Evolutionary conservation across 2,888 invertebrate species (phyloP).

Genomic region (Calameuta idolon): DNA sequence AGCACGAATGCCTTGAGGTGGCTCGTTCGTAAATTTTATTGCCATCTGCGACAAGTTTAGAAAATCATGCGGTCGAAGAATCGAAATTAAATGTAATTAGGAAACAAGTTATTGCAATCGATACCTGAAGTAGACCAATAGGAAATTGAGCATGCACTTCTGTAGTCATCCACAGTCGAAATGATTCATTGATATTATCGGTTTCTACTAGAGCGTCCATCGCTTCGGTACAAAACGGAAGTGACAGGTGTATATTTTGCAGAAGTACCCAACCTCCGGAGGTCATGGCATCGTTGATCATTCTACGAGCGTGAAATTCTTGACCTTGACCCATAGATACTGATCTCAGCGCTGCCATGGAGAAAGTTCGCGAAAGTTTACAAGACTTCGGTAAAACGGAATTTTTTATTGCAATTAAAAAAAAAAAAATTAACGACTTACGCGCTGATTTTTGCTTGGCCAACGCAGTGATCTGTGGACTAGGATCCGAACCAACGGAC

Average conservation of each 20-base stretch:
- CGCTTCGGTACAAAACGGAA: constrained; percentile 93
- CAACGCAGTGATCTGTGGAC: constrained; percentile 88
- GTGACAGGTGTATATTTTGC: constrained; percentile 95
- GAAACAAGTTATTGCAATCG: background rate
- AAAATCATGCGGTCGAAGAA: background rate
- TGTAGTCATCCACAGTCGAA: constrained; percentile 94
- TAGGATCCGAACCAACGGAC: constrained; percentile 96
- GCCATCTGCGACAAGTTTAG: constrained; percentile 79
- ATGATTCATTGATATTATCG: constrained; percentile 83
- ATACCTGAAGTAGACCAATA: constrained; percentile 77
- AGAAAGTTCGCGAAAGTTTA: constrained; percentile 16
- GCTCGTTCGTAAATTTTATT: constrained; percentile 97
- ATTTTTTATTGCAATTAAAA: constrained; percentile 13
- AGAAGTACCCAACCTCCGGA: constrained; percentile 93
- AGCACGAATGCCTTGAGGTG: constrained; percentile 94
- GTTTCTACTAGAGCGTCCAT: constrained; percentile 91
- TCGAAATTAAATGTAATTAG: background rate
- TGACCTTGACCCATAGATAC: constrained; percentile 99
- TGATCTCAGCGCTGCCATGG: constrained; percentile 76
- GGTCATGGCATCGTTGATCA: constrained; percentile 83
- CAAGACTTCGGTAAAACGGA: background rate
- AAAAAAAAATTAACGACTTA: constrained; percentile 66
- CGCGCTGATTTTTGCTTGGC: constrained; percentile 89
- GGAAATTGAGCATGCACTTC: constrained; percentile 95
- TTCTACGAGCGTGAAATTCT: constrained; percentile 85